Percentiles rank a stretch among this genome's conserved stretches.
Evolutionary conservation across 1,140 invertebrate species (phyloP).

Genomic region (Sinonovacula constricta): DNA sequence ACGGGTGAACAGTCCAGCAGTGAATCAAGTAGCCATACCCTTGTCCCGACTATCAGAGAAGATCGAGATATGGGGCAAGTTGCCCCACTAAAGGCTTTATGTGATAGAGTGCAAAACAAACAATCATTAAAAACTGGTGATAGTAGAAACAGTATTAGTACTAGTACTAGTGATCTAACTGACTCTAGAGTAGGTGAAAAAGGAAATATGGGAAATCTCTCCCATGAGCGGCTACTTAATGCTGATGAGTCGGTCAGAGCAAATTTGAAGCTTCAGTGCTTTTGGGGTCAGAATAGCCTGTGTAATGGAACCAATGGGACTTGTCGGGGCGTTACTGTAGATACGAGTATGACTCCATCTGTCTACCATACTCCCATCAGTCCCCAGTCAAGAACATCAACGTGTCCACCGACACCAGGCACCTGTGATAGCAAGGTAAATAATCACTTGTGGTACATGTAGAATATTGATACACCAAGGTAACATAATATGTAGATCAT

Average conservation of each 20-base stretch:
- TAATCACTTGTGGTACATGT: no score
- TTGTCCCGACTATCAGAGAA: conserved; percentile 6
- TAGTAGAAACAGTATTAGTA: conserved; percentile 71
- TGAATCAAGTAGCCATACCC: conserved; percentile 30
- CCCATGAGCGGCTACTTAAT: conserved; percentile 31
- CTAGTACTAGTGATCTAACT: conserved; percentile 77
- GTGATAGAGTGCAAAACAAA: conserved; percentile 38
- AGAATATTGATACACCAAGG: no score
- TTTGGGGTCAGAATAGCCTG: conserved; percentile 40
- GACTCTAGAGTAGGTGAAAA: conserved; percentile 69
- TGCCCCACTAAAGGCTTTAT: conserved; percentile 29
- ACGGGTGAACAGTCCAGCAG: conserved; percentile 71
- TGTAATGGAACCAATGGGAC: conserved; percentile 50
- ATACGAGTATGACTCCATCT: conserved; percentile 33
- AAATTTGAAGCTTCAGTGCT: conserved; percentile 42
- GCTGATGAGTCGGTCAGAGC: conserved; percentile 2
- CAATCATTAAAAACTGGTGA: conserved; percentile 53
- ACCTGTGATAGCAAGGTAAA: conserved; percentile 62
- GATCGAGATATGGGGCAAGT: conserved; percentile 26
- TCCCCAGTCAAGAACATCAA: conserved; percentile 66
- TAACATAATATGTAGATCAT: no score
- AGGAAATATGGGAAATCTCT: background rate
- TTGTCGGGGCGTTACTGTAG: conserved; percentile 37
- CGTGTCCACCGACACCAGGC: conserved; percentile 70
- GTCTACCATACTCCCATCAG: conserved; percentile 60